A percentile compares a stretch with the other conserved stretches of the same genome.
These are phyloP conservation scores for Marcusenius ussheri DNA, from an alignment of 2,113 vertebrate species.

Conservation along the genomic window DNA sequence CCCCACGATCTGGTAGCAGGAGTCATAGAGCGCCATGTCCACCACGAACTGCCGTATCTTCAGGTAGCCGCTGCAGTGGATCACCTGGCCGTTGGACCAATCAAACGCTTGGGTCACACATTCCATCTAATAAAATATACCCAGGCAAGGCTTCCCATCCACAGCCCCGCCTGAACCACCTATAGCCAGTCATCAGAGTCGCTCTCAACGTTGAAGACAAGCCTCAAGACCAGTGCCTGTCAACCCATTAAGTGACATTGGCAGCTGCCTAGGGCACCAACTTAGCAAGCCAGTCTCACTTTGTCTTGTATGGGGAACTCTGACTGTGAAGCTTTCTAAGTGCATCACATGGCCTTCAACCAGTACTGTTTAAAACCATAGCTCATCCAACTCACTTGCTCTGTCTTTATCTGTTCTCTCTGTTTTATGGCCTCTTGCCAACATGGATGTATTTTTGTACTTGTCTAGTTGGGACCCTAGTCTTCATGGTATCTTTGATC, in stretches of 20 bases:
- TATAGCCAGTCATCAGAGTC: not conserved
- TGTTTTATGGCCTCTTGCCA: not conserved
- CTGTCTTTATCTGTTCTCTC: not conserved
- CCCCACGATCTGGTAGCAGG: constrained; percentile 84
- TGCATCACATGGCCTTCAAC: not conserved
- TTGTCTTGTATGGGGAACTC: not conserved
- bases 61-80: constrained; percentile 91
- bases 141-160: not conserved
- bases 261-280: not conserved
- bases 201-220: not conserved
- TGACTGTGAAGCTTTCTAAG: not conserved
- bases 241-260: not conserved
- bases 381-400: not conserved
- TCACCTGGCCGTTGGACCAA: constrained; percentile 62
- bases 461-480: not conserved
- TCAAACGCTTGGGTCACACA: not conserved
- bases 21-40: constrained; percentile 78
- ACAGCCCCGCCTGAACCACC: not conserved
- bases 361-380: not conserved
- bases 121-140: not conserved
- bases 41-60: constrained; percentile 84
- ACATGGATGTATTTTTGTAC: not conserved
- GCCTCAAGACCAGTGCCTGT: not conserved
- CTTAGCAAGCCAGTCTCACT: not conserved
- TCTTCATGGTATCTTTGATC: not conserved